Evolutionary conservation across 2,797 vertebrate genomes (phyloP).

Genomic region (Betta splendens): DNA sequence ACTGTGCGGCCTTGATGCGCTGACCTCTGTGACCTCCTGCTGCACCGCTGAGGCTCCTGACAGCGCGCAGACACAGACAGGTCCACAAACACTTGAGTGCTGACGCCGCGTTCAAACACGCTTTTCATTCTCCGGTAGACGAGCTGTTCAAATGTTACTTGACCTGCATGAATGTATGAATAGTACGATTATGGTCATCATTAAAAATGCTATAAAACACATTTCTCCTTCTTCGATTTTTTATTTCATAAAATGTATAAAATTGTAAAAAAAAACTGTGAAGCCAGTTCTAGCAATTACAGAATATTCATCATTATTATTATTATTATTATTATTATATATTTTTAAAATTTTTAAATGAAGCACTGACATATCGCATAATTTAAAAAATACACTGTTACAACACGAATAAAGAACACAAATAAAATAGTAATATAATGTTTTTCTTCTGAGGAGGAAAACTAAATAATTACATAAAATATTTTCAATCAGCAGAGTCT

Average conservation of each 20-base stretch:
- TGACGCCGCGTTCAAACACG: conserved; percentile 3
- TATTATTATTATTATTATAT: not conserved
- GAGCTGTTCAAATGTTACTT: conserved; percentile 4
- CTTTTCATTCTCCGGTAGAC: not conserved
- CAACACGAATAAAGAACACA: too few species aligned
- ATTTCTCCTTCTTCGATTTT: too few species aligned
- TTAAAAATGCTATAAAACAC: not conserved
- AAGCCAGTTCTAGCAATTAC: not conserved
- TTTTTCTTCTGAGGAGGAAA: not conserved
- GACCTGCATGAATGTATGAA: not conserved
- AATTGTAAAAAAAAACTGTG: not conserved
- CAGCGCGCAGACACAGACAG: conserved; percentile 29
- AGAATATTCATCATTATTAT: not conserved
- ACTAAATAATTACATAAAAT: not conserved
- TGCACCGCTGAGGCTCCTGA: not conserved
- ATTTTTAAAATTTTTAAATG: not conserved
- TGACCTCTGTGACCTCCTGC: conserved; percentile 37
- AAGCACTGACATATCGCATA: too few species aligned
- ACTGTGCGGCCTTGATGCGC: conserved; percentile 11
- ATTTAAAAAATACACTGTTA: too few species aligned
- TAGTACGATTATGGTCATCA: not conserved
- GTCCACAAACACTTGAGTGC: not conserved
- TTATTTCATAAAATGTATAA: not conserved
- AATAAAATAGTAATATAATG: not conserved
- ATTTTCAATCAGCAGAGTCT: not conserved